Evolutionary conservation across 2,797 vertebrate species (phyloP).

Genomic region (Pampus argenteus): DNA sequence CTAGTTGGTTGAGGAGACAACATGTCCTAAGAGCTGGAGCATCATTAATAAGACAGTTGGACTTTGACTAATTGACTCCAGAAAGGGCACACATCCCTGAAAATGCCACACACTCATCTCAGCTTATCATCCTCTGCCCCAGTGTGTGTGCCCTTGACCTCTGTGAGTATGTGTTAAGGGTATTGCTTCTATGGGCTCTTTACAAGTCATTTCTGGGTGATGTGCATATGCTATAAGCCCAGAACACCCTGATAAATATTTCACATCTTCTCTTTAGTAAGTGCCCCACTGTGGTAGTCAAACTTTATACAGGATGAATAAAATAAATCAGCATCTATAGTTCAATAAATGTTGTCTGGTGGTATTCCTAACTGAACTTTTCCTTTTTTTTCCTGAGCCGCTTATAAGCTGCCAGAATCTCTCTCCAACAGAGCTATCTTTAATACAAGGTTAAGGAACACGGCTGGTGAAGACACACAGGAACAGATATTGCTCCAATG

Average conservation of each 20-base stretch:
- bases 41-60: slow-evolving; percentile 84
- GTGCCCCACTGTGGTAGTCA: slow-evolving; percentile 27
- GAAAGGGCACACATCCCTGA: slow-evolving; percentile 82
- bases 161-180: slow-evolving; percentile 36
- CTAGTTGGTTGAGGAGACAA: slow-evolving; percentile 65
- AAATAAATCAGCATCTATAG: slow-evolving; percentile 59
- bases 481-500: slow-evolving; percentile 79
- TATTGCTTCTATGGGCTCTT: slow-evolving; percentile 59
- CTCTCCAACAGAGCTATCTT: slow-evolving; percentile 67
- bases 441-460: slow-evolving; percentile 79
- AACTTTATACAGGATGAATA: slow-evolving; percentile 13
- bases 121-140: slow-evolving; percentile 71
- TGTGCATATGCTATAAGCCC: slow-evolving; percentile 58
- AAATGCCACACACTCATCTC: slow-evolving; percentile 80
- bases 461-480: slow-evolving; percentile 73
- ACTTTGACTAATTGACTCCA: slow-evolving; percentile 83
- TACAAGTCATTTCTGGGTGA: slow-evolving; percentile 73
- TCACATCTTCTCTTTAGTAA: slow-evolving; percentile 22
- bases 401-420: slow-evolving; percentile 56
- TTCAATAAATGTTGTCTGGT: slow-evolving; percentile 59
- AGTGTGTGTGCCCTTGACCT: slow-evolving; percentile 76
- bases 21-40: slow-evolving; percentile 73
- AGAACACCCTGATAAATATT: slow-evolving; percentile 28
- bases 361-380: slow-evolving; percentile 59
- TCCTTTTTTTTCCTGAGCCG: slow-evolving; percentile 30